phyloP scores from a whole-genome alignment of 1,140 invertebrate genomes.

The Zaprionus gabonicus region DNA sequence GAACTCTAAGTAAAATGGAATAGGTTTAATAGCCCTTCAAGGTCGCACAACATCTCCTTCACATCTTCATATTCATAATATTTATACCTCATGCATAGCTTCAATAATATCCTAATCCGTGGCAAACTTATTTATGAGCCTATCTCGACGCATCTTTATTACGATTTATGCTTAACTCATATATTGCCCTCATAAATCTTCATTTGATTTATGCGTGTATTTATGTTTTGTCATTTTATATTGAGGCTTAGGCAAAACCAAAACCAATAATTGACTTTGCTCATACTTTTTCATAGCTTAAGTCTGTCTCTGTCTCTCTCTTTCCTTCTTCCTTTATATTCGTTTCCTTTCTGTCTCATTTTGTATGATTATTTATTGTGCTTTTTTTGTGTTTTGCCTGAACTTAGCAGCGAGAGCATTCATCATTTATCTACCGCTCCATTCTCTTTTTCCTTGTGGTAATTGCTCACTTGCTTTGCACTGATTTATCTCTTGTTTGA shows the following conservation, averaged over 20 bases:
- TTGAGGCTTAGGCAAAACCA: slow-evolving; percentile 20
- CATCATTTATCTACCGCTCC: slow-evolving; percentile 35
- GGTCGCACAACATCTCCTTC: not conserved
- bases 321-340: not conserved
- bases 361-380: slow-evolving; percentile 42
- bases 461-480: slow-evolving; percentile 51
- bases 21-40: too few relatives aligned
- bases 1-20: too few relatives aligned
- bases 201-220: slow-evolving; percentile 39
- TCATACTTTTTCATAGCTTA: slow-evolving; percentile 1
- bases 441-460: slow-evolving; percentile 28
- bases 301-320: not conserved
- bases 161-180: not conserved
- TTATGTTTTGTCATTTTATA: slow-evolving; percentile 35
- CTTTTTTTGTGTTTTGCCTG: slow-evolving; percentile 1
- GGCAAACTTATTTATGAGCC: not conserved
- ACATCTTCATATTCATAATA: not conserved
- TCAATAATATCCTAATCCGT: not conserved
- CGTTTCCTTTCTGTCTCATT: slow-evolving; percentile 3
- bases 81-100: not conserved
- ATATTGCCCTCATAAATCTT: slow-evolving; percentile 14
- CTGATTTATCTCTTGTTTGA: slow-evolving; percentile 59
- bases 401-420: slow-evolving; percentile 34
- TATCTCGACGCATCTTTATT: not conserved
- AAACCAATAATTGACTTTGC: slow-evolving; percentile 43